These are phyloP conservation scores for Gymnogyps californianus DNA, from an alignment of 2,113 vertebrate species.

Conservation along the genomic window DNA sequence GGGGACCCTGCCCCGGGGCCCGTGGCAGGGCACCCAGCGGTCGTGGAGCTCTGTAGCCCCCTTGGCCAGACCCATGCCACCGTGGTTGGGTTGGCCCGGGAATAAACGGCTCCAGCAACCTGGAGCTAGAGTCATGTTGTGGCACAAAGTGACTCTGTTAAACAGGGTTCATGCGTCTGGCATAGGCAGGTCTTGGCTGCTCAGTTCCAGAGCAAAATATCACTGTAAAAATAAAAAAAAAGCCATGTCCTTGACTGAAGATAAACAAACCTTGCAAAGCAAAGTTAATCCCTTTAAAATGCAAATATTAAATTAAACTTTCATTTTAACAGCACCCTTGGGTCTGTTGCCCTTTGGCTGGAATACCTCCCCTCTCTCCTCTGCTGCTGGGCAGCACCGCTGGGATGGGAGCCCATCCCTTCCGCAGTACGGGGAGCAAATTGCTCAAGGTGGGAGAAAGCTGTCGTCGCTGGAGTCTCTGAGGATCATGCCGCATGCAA, in stretches of 20 bases:
- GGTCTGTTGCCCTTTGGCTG: constrained; percentile 13
- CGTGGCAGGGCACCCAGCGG: rapidly evolving
- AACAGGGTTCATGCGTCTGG: background rate
- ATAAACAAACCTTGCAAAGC: constrained; percentile 8
- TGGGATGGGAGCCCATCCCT: background rate
- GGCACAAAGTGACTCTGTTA: background rate
- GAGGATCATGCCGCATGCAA: rapidly evolving
- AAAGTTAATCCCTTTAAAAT: constrained; percentile 36
- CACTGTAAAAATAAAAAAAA: constrained; percentile 38
- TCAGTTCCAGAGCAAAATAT: background rate
- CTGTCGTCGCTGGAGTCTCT: rapidly evolving
- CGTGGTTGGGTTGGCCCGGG: rapidly evolving
- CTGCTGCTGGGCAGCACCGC: background rate
- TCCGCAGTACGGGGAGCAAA: background rate
- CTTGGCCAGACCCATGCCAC: background rate
- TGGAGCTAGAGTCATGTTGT: background rate
- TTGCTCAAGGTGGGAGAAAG: background rate
- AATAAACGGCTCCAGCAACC: background rate
- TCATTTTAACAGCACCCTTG: constrained; percentile 1
- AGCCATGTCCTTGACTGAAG: constrained; percentile 8
- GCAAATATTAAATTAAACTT: constrained; percentile 56
- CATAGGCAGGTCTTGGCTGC: background rate
- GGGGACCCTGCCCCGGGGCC: rapidly evolving
- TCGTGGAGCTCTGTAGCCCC: background rate
- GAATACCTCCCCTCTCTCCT: background rate